Percentiles rank a stretch among this genome's conserved stretches.
Evolutionary conservation across 2,113 vertebrate genomes (phyloP).

Genomic region (Zootoca vivipara): DNA sequence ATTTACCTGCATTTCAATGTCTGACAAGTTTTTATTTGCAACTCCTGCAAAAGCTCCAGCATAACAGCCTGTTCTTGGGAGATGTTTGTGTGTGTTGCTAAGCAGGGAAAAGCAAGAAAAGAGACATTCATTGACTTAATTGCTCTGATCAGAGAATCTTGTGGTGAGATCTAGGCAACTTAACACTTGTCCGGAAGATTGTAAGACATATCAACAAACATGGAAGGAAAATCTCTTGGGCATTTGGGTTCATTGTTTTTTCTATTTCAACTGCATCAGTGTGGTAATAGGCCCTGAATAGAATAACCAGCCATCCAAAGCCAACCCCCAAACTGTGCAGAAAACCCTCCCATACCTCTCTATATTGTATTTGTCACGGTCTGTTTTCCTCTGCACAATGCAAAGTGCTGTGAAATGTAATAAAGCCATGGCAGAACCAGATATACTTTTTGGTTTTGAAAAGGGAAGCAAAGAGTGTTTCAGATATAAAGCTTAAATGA

Average conservation of each 20-base stretch:
- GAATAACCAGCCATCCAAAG: background rate
- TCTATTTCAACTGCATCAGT: background rate
- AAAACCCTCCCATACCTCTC: background rate
- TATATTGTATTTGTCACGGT: background rate
- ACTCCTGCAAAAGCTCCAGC: slow-evolving; percentile 14
- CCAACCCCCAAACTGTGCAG: background rate
- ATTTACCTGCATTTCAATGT: slow-evolving; percentile 60
- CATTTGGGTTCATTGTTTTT: background rate
- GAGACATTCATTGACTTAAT: slow-evolving; percentile 54
- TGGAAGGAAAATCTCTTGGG: background rate
- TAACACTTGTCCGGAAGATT: slow-evolving; percentile 49
- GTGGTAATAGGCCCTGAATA: background rate
- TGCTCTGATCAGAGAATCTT: slow-evolving; percentile 28
- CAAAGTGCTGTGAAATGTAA: background rate
- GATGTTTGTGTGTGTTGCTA: background rate
- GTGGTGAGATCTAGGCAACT: slow-evolving; percentile 27
- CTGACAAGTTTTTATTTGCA: slow-evolving; percentile 58
- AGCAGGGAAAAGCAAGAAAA: slow-evolving; percentile 52
- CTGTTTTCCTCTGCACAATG: background rate
- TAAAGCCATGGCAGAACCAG: background rate
- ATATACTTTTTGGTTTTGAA: background rate
- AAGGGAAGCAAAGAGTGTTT: too few species aligned
- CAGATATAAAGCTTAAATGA: background rate
- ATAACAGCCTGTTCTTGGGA: slow-evolving; percentile 43
- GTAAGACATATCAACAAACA: background rate